Base-by-base conservation (phyloP, 1,140 invertebrate species). In the Zaprionus nigranus region DNA sequence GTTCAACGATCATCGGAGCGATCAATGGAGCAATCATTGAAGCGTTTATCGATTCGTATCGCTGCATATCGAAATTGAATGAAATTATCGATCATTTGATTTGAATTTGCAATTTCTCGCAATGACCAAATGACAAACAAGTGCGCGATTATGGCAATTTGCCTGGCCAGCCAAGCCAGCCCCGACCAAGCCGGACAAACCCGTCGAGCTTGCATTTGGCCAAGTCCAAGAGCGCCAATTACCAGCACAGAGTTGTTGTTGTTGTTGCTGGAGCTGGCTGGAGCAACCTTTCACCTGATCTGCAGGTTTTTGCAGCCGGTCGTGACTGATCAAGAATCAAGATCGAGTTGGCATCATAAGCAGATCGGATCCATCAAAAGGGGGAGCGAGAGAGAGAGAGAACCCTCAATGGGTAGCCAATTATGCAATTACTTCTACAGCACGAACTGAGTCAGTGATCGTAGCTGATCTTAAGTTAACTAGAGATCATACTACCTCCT, bases 141-240 rank as follows among this genome's bases (percentile, higher is more conserved):
- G 77, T 82, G 66, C 78, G 56, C 81, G 73, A 88, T 88, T 88
- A 88, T 90, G 81, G 84, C 84, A 77, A 84, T 80, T 88, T 81
- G 58, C 26, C 51, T 6, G 53, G 38, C 71, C 40, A 2, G 40
- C 40, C 40, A 46, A 7, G 40, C 40, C 6, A 46, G 56, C 51
- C 63, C 53, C 54, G 54, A 57, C n/a, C 6, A 46, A 61, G 57
- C 63, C 53, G 63, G 64, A 61, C 22, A 36, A 61, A 74, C 61
- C 54, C 73, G 46, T 51, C 46, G 46, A 5, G 60, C 46, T 67
- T 54, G 40, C 43, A 63, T 62, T 57, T 75, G 72, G 72, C 65
- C 79, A 78, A 81, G 59, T 78, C 17, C 28, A 80, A 70, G 66
- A 68, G 49, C 71, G 65, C 49, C 75, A 53, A 38, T 46, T 20